phyloP scores from a whole-genome alignment of 1,140 invertebrate species.

The Papilio helenus region DNA sequence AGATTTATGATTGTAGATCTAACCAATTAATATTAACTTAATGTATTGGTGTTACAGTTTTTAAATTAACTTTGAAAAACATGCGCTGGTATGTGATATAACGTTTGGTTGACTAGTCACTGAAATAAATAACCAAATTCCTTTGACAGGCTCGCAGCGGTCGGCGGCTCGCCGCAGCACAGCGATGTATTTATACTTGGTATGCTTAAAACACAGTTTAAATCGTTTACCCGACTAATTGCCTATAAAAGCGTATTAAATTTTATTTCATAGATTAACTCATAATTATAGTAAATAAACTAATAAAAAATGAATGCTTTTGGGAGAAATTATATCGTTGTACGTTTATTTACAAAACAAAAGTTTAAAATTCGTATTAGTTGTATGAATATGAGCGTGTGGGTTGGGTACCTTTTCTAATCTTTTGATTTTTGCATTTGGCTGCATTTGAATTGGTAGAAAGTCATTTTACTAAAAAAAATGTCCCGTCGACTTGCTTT shows the following conservation, averaged over 20 bases:
- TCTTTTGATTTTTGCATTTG: neutral
- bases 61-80: neutral
- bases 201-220: neutral
- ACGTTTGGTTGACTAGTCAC: neutral
- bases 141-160: neutral
- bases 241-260: neutral
- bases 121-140: slow-evolving; percentile 7
- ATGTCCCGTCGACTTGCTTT: neutral
- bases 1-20: neutral
- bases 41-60: neutral
- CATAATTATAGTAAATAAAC: neutral
- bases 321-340: neutral
- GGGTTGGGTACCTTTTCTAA: neutral
- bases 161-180: neutral
- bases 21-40: slow-evolving; percentile 5
- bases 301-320: neutral
- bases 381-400: too few species aligned
- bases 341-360: neutral
- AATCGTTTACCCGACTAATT: neutral
- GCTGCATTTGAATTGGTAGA: neutral
- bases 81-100: neutral
- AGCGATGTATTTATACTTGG: neutral
- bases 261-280: neutral
- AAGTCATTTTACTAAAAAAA: neutral
- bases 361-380: too few species aligned